phyloP scores from a whole-genome alignment of 2,888 invertebrate species.

The Seladonia tumulorum region DNA sequence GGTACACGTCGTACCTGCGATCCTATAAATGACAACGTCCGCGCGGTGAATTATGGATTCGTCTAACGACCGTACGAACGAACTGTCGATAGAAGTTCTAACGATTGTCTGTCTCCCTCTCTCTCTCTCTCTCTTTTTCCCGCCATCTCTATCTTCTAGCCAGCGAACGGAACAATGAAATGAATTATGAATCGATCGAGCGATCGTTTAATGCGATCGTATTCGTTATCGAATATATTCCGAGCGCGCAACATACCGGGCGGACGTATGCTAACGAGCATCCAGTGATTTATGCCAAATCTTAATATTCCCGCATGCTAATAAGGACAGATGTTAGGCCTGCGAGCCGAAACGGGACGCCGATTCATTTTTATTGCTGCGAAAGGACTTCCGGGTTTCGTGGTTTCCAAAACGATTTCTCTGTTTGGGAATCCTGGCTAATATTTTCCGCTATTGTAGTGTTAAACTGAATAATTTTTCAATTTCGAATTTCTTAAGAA shows the following conservation, averaged over 20 bases:
- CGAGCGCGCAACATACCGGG: slow-evolving; percentile 32
- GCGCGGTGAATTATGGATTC: slow-evolving; percentile 54
- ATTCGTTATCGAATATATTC: slow-evolving; percentile 58
- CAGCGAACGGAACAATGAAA: slow-evolving; percentile 51
- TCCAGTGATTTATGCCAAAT: slow-evolving; percentile 51
- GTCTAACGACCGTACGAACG: slow-evolving; percentile 42
- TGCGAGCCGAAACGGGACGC: background rate
- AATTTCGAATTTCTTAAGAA: background rate
- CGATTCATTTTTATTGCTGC: background rate
- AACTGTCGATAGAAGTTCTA: slow-evolving; percentile 30
- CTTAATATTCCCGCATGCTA: slow-evolving; percentile 53
- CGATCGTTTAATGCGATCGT: slow-evolving; percentile 58
- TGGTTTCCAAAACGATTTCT: background rate
- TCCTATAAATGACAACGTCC: slow-evolving; percentile 53
- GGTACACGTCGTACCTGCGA: slow-evolving; percentile 20
- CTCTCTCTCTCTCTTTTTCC: background rate
- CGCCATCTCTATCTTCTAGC: background rate
- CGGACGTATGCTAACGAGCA: slow-evolving; percentile 54
- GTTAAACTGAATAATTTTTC: background rate
- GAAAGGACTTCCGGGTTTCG: slow-evolving; percentile 24
- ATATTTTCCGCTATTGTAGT: too few species aligned
- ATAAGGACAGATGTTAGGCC: slow-evolving; percentile 23
- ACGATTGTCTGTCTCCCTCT: slow-evolving; percentile 8
- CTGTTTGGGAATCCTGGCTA: background rate
- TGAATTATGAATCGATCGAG: slow-evolving; percentile 62